Percentiles rank a stretch among this genome's conserved stretches.
Evolutionary conservation across 2,888 invertebrate genomes (phyloP).

Genomic region (Melipona beecheii): DNA sequence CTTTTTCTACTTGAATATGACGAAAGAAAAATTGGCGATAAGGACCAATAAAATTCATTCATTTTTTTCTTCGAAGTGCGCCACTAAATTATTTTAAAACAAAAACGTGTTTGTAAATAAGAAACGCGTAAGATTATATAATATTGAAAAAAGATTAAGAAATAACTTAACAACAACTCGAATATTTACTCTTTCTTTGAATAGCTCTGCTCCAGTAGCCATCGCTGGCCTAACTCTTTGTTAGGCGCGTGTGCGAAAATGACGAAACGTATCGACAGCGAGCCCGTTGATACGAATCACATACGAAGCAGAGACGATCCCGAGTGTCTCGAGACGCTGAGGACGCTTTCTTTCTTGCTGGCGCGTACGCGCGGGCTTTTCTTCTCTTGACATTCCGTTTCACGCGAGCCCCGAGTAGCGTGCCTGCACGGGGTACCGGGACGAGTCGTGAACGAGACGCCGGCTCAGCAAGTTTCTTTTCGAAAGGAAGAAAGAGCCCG

Average conservation of each 20-base stretch:
- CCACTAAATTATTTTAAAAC: no score
- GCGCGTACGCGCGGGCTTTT: slow-evolving; percentile 23
- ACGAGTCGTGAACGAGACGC: slow-evolving; percentile 69
- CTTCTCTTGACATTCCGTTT: slow-evolving; percentile 60
- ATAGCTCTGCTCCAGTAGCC: no score
- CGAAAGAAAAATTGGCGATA: no score
- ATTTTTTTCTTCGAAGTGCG: no score
- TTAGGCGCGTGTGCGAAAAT: neutral
- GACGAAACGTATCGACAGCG: neutral
- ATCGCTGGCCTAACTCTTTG: no score
- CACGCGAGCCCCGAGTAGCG: slow-evolving; percentile 28
- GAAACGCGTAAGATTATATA: no score
- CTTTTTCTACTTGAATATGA: no score
- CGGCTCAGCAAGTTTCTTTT: slow-evolving; percentile 73
- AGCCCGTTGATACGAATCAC: neutral
- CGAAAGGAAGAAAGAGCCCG: slow-evolving; percentile 58
- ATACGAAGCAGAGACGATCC: neutral
- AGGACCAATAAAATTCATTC: no score
- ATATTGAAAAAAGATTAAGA: no score
- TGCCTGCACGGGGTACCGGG: slow-evolving; percentile 37
- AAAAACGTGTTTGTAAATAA: no score
- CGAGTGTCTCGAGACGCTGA: slow-evolving; percentile 7
- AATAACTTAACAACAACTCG: no score
- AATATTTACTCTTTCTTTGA: no score
- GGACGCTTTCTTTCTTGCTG: slow-evolving; percentile 15